These are phyloP conservation scores for Cryptotermes secundus DNA, from an alignment of 1,140 invertebrate genomes.

Conservation along the genomic window DNA sequence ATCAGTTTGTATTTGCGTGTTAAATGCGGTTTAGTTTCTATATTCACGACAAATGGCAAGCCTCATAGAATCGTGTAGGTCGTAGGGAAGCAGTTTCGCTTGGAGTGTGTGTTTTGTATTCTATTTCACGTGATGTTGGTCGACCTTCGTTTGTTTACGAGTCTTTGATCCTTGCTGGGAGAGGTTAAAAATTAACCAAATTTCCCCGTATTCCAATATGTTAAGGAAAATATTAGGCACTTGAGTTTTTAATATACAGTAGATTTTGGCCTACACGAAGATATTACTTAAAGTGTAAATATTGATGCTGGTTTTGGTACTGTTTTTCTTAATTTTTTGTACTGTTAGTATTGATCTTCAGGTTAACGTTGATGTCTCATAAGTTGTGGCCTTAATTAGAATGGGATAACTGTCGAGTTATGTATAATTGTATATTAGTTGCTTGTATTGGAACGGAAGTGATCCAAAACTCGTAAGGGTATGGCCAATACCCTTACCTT, in stretches of 20 bases:
- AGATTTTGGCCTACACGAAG: not conserved
- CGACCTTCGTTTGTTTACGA: slow-evolving; percentile 22
- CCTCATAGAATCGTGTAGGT: not conserved
- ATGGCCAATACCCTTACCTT: too few relatives aligned
- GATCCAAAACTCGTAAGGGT: too few relatives aligned
- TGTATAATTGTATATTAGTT: too few relatives aligned
- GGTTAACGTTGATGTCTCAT: too few relatives aligned
- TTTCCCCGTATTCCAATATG: not conserved
- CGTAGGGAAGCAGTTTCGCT: not conserved
- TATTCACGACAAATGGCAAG: not conserved
- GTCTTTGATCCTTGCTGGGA: not conserved
- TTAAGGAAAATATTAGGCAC: too few relatives aligned
- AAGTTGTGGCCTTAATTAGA: too few relatives aligned
- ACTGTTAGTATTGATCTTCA: too few relatives aligned
- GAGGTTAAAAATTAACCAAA: not conserved
- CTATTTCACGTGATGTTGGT: slow-evolving; percentile 20
- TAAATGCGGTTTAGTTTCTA: not conserved
- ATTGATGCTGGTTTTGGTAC: too few relatives aligned
- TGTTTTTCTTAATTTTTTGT: too few relatives aligned
- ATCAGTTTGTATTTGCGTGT: not conserved
- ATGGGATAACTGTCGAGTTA: too few relatives aligned
- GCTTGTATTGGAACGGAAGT: too few relatives aligned
- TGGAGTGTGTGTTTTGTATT: not conserved
- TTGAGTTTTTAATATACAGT: not conserved
- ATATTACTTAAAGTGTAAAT: too few relatives aligned